A percentile compares a stretch with the other conserved stretches of the same genome.
Evolutionary conservation across 2,888 invertebrate genomes (phyloP).

Genomic region (Drosophila peninsularis): DNA sequence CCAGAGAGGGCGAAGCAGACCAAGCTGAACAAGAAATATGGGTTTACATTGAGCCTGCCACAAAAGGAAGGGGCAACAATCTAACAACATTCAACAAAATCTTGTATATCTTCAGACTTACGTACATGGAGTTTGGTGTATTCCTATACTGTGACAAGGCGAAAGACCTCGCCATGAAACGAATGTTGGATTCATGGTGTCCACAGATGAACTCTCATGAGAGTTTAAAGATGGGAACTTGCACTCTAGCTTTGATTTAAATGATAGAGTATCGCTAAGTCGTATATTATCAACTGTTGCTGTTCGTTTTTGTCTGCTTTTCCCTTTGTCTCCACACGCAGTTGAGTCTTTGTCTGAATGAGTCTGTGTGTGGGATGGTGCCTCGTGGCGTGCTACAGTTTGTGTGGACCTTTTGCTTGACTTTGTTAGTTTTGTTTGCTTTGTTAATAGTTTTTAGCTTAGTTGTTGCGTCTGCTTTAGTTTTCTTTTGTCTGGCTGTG

Average conservation of each 20-base stretch:
- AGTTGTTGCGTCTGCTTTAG: conserved; percentile 12
- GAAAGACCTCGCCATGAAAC: not conserved
- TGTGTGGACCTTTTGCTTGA: conserved; percentile 34
- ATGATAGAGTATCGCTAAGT: not conserved
- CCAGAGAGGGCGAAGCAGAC: conserved; percentile 19
- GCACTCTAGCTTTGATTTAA: too few relatives aligned
- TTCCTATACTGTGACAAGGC: not conserved
- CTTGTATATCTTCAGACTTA: conserved; percentile 27
- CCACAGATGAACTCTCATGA: not conserved
- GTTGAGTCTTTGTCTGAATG: conserved; percentile 8
- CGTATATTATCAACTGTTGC: conserved; percentile 8
- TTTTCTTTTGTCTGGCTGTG: conserved; percentile 15
- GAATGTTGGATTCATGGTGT: not conserved
- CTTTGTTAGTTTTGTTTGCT: conserved; percentile 51
- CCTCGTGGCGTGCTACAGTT: conserved; percentile 34
- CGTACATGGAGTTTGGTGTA: not conserved
- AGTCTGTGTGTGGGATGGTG: not conserved
- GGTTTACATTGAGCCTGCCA: conserved; percentile 22
- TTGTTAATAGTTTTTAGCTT: conserved; percentile 61
- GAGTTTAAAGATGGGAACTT: not conserved
- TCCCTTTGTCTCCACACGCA: conserved; percentile 14
- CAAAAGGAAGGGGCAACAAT: conserved; percentile 14
- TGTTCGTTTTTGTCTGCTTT: not conserved
- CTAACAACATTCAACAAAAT: conserved; percentile 36
- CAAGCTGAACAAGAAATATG: conserved; percentile 47